phyloP scores from a whole-genome alignment of 2,888 invertebrate genomes.

The Thymelicus acteon region DNA sequence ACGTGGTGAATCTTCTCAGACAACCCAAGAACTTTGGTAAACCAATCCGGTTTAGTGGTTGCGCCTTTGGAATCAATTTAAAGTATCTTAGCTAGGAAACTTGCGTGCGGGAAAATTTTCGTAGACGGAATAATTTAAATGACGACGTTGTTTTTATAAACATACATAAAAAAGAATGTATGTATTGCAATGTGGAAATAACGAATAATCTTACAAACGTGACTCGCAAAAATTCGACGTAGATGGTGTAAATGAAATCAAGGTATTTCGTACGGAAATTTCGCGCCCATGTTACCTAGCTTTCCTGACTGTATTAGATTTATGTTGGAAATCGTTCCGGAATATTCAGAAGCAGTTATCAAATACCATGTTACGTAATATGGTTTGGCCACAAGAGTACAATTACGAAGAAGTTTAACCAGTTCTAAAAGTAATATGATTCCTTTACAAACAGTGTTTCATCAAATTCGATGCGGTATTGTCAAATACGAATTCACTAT shows the following conservation, averaged over 20 bases:
- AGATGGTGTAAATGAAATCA: not conserved
- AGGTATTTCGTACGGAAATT: constrained; percentile 2
- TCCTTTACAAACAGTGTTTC: not conserved
- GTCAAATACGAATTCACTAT: not conserved
- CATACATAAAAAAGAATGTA: no score
- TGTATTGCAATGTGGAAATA: no score
- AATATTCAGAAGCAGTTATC: not conserved
- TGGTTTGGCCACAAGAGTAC: not conserved
- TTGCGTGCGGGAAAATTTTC: no score
- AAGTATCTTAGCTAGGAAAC: not conserved
- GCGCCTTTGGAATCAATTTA: constrained; percentile 52
- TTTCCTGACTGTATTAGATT: not conserved
- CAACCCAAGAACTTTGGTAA: constrained; percentile 80
- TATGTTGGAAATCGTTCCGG: not conserved
- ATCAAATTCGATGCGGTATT: not conserved
- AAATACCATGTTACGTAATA: not conserved
- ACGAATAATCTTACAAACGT: not conserved
- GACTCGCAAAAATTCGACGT: not conserved
- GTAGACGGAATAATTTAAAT: no score
- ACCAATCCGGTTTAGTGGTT: constrained; percentile 64
- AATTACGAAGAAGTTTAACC: not conserved
- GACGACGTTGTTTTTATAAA: no score
- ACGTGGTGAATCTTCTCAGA: constrained; percentile 86
- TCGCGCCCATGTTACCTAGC: not conserved
- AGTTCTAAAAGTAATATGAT: not conserved